These are phyloP conservation scores for Mimas tiliae DNA, from an alignment of 2,888 invertebrate species.

Conservation along the genomic window DNA sequence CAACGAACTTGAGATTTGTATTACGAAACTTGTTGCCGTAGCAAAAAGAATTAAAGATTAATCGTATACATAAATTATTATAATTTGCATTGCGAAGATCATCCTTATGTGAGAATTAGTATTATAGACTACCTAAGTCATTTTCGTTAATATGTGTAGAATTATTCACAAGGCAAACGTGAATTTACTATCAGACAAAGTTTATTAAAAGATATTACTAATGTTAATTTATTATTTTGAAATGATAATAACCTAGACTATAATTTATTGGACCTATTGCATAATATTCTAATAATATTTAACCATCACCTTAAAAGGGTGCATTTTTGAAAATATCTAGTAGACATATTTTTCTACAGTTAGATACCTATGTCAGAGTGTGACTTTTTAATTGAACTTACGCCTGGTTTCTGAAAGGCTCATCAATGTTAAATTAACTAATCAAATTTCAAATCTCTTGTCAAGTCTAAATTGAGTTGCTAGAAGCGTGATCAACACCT, in stretches of 20 bases:
- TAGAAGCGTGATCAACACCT: too few relatives aligned
- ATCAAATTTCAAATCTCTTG: too few relatives aligned
- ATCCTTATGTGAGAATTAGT: constrained; percentile 8
- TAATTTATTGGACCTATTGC: too few relatives aligned
- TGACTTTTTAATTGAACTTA: too few relatives aligned
- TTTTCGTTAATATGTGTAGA: not conserved
- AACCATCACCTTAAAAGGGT: too few relatives aligned
- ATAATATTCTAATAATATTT: too few relatives aligned
- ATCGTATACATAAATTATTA: not conserved
- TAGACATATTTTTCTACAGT: too few relatives aligned
- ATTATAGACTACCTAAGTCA: not conserved
- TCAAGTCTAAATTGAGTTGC: too few relatives aligned
- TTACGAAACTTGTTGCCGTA: constrained; percentile 6
- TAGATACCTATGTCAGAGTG: too few relatives aligned
- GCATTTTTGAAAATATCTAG: too few relatives aligned
- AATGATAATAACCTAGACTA: not conserved
- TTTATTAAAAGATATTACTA: not conserved
- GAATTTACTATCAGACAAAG: not conserved
- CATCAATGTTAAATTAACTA: too few relatives aligned
- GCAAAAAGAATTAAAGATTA: not conserved
- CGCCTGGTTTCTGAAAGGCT: too few relatives aligned
- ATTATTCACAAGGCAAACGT: constrained; percentile 9
- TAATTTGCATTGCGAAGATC: not conserved
- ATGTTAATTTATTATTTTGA: not conserved
- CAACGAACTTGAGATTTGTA: constrained; percentile 17